Evolutionary conservation across 2,888 invertebrate species (phyloP).

Genomic region (Chymomyza procnemis): DNA sequence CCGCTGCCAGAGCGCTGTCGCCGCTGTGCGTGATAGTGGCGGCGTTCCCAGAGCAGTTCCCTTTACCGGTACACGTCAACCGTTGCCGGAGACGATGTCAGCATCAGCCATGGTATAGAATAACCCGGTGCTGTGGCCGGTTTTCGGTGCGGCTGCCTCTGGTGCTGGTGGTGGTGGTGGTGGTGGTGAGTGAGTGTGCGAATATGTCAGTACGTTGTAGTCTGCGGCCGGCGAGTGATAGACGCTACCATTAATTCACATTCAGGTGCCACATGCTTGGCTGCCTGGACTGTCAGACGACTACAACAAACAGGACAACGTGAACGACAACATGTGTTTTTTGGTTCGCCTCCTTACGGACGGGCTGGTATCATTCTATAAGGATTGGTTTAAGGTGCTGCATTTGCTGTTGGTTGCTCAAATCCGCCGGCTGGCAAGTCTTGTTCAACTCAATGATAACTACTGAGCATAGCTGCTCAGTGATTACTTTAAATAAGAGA

Average conservation of each 20-base stretch:
- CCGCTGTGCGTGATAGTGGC: conserved; percentile 4
- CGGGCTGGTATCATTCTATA: neutral
- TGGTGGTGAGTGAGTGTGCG: conserved; percentile 21
- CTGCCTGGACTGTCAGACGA: conserved; percentile 31
- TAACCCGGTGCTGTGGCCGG: neutral
- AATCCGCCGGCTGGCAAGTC: conserved; percentile 55
- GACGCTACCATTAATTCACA: conserved; percentile 72
- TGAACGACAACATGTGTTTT: conserved; percentile 61
- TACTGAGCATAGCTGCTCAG: conserved; percentile 12
- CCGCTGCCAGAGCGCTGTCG: neutral
- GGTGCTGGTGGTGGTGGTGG: neutral
- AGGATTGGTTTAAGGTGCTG: neutral
- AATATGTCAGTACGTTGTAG: conserved; percentile 37
- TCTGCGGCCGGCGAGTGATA: conserved; percentile 68
- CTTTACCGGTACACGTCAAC: neutral
- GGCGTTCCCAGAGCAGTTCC: neutral
- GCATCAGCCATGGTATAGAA: neutral
- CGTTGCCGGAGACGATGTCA: conserved; percentile 21
- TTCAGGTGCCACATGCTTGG: conserved; percentile 69
- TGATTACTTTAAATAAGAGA: too few species aligned
- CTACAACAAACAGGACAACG: conserved; percentile 33
- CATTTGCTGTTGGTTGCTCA: neutral
- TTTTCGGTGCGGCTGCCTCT: conserved; percentile 16
- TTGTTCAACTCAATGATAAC: conserved; percentile 64
- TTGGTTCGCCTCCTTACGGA: conserved; percentile 27